Conservation (phyloP, 64 coral and sea anemone genomes). For the Actinia tenebrosa region DNA sequence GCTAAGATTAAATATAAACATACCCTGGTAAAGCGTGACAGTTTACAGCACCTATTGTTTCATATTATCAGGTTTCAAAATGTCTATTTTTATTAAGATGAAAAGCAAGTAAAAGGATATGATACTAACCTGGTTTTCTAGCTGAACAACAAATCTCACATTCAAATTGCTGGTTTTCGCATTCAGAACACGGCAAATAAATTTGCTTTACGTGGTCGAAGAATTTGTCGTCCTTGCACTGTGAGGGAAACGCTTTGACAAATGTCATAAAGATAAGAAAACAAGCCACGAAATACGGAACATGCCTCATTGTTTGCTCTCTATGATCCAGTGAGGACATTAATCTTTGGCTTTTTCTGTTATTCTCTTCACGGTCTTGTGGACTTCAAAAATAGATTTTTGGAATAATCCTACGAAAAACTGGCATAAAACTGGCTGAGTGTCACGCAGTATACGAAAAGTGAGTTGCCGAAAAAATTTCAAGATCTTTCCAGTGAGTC, state of each 20-base stretch:
- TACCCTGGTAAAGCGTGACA: no score
- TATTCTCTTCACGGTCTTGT: neutral
- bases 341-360: neutral
- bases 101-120: neutral
- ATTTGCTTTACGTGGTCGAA: conserved; percentile 28
- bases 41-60: no score
- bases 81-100: neutral
- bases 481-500: neutral
- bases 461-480: neutral
- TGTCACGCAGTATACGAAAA: neutral
- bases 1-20: no score
- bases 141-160: conserved; percentile 28
- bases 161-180: conserved; percentile 12
- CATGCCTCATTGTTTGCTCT: neutral
- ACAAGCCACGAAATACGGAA: neutral
- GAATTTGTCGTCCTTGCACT: conserved; percentile 39
- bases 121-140: neutral
- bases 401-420: neutral
- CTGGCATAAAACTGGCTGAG: neutral
- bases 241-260: neutral
- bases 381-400: neutral
- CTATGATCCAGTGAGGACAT: neutral
- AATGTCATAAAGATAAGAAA: conserved; percentile 7
- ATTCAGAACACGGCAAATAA: conserved; percentile 37
- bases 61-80: no score